Conservation (phyloP, 2,113 vertebrate species). For the Eidolon helvum region DNA sequence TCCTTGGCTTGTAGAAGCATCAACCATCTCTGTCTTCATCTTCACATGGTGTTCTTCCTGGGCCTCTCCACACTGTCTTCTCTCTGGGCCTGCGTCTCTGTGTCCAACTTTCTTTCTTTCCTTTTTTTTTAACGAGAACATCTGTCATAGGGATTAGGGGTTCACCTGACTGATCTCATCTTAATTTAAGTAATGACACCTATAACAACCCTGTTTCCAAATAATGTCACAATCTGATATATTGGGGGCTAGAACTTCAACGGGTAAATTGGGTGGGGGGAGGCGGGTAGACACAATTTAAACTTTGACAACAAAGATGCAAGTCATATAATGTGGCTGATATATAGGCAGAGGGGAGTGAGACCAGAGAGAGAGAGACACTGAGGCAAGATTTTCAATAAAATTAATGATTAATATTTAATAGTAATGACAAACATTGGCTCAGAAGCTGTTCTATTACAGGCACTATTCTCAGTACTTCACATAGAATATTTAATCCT, state of each 20-base stretch:
- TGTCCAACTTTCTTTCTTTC: not conserved
- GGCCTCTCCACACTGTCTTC: not conserved
- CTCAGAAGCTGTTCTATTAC: not conserved
- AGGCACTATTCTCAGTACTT: not conserved
- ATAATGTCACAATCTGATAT: not conserved
- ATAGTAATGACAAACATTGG: not conserved
- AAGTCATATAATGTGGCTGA: not conserved
- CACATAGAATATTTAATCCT: not conserved
- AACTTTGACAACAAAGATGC: not conserved
- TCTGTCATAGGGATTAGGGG: not conserved
- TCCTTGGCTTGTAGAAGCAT: not conserved
- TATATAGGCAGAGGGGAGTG: not conserved
- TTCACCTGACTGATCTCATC: not conserved
- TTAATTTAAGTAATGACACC: not conserved
- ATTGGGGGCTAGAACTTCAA: not conserved
- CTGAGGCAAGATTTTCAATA: not conserved
- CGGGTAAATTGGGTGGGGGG: no score
- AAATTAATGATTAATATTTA: not conserved
- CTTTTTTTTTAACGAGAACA: no score
- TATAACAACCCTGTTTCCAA: not conserved
- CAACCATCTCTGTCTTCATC: not conserved
- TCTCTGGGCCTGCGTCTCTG: not conserved
- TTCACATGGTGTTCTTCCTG: not conserved
- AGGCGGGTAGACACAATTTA: no score
- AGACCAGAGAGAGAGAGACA: not conserved